Conservation (phyloP, 2,888 invertebrate genomes). For the Eupithecia abbreviata region DNA sequence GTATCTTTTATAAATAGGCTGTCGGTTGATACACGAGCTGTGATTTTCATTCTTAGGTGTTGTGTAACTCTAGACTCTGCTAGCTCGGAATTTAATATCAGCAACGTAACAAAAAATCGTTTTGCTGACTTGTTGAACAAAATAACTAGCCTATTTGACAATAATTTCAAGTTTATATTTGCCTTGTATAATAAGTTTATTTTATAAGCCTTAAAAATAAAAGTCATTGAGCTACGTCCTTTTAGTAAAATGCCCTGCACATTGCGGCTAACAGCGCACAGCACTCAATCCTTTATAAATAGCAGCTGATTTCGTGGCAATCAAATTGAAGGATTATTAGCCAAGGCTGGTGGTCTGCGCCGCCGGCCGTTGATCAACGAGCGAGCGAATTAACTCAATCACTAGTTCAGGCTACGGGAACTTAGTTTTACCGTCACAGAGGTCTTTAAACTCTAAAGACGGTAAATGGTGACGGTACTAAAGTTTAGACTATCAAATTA, state of each 20-base stretch:
- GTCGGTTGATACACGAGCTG: background rate
- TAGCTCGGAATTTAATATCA: no score
- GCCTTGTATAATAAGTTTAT: background rate
- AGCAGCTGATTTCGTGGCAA: constrained; percentile 63
- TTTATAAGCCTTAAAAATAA: background rate
- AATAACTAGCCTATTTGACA: no score
- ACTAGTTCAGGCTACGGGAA: constrained; percentile 28
- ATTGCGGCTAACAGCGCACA: constrained; percentile 24
- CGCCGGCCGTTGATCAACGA: constrained; percentile 49
- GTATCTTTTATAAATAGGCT: constrained; percentile 9
- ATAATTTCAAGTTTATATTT: no score
- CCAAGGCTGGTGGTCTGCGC: constrained; percentile 39
- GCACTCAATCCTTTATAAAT: constrained; percentile 50
- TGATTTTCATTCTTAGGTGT: background rate
- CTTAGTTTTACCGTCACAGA: background rate
- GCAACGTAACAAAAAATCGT: no score
- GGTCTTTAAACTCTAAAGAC: no score
- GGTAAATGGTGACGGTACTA: no score
- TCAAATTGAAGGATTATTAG: constrained; percentile 61
- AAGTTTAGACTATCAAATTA: no score
- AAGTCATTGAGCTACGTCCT: background rate
- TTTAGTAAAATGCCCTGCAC: background rate
- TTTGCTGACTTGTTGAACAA: no score
- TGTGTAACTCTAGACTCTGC: no score
- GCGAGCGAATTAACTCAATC: constrained; percentile 47